Percentiles rank a stretch among this genome's conserved stretches.
Conservation (phyloP, 2,797 vertebrate genomes). For the Danio choprae region DNA sequence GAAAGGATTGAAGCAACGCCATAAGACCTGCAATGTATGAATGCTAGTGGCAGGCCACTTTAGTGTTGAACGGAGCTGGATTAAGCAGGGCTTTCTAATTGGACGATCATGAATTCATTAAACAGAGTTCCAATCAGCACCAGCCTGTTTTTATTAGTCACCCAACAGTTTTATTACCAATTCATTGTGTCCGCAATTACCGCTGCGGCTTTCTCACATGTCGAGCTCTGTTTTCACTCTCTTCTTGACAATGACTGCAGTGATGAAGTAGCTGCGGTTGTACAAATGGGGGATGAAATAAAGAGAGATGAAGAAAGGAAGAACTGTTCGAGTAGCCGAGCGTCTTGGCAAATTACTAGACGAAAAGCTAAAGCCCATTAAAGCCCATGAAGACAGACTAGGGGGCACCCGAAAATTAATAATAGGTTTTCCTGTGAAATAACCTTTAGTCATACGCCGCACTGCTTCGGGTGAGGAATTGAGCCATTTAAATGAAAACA, state of each 20-base stretch:
- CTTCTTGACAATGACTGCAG: slow-evolving; percentile 32
- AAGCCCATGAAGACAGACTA: slow-evolving; percentile 48
- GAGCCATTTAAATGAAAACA: slow-evolving; percentile 59
- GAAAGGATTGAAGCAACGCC: slow-evolving; percentile 67
- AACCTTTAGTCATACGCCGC: slow-evolving; percentile 35
- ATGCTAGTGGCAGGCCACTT: slow-evolving; percentile 61
- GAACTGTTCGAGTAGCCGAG: slow-evolving; percentile 1
- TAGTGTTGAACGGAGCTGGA: slow-evolving; percentile 66
- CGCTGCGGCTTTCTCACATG: slow-evolving; percentile 47
- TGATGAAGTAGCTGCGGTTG: slow-evolving; percentile 25
- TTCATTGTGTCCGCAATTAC: slow-evolving; percentile 64
- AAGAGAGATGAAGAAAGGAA: slow-evolving; percentile 27
- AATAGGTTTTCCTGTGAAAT: slow-evolving; percentile 47
- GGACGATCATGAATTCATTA: slow-evolving; percentile 71
- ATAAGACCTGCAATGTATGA: slow-evolving; percentile 65
- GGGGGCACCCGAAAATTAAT: slow-evolving; percentile 44
- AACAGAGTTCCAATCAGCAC: slow-evolving; percentile 71
- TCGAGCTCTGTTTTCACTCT: slow-evolving; percentile 27
- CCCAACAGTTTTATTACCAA: slow-evolving; percentile 66
- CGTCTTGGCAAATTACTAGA: slow-evolving; percentile 42
- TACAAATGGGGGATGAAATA: slow-evolving; percentile 26
- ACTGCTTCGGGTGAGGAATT: slow-evolving; percentile 54
- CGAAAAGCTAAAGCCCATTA: slow-evolving; percentile 52
- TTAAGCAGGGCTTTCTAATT: slow-evolving; percentile 71
- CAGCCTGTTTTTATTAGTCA: slow-evolving; percentile 70